Evolutionary conservation across 2,113 vertebrate genomes (phyloP).

Genomic region (Xenus cinereus): DNA sequence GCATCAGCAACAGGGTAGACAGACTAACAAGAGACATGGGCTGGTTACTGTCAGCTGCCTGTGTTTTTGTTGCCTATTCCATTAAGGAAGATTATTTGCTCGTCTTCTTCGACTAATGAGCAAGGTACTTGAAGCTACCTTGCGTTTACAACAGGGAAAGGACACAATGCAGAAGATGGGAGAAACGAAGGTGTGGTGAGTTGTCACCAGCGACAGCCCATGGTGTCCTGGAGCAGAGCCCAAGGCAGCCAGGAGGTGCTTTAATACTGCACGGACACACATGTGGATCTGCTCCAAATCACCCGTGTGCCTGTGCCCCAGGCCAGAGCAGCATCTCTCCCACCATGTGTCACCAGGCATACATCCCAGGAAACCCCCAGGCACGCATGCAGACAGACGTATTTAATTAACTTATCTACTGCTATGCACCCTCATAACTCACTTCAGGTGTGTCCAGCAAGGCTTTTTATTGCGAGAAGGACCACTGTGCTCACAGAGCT

Average conservation of each 20-base stretch:
- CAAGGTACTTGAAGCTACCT: background rate
- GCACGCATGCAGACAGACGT: fast-evolving
- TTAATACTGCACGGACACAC: background rate
- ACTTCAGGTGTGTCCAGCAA: background rate
- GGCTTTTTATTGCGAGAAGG: background rate
- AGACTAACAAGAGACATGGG: background rate
- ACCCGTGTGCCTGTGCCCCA: background rate
- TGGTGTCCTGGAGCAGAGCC: background rate
- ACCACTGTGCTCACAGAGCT: background rate
- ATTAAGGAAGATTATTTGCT: background rate
- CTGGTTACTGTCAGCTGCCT: background rate
- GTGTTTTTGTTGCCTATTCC: background rate
- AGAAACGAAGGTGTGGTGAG: background rate
- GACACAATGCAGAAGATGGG: background rate
- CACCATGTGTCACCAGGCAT: background rate
- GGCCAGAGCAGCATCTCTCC: background rate
- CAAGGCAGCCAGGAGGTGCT: background rate
- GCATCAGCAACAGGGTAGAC: background rate
- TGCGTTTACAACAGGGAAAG: background rate
- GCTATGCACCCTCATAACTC: background rate
- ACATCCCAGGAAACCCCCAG: background rate
- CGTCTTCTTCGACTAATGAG: fast-evolving
- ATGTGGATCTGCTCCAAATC: background rate
- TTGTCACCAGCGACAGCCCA: background rate
- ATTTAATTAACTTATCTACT: background rate